phyloP scores from a whole-genome alignment of 2,888 invertebrate genomes.

The Carcina quercana region DNA sequence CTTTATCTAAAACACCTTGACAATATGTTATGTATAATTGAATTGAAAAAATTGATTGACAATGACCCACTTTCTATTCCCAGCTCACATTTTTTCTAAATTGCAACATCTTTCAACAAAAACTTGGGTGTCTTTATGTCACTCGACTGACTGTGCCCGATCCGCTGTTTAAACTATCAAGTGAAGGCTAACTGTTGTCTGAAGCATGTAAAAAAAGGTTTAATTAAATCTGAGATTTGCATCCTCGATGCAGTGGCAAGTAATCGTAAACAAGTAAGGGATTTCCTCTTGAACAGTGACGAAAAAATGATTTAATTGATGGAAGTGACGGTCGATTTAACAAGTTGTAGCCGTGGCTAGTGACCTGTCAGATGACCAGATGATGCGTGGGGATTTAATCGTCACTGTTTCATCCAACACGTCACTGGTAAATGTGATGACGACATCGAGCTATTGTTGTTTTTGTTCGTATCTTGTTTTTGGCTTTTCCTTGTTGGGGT shows the following conservation, averaged over 20 bases:
- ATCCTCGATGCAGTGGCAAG: slow-evolving; percentile 27
- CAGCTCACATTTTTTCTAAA: slow-evolving; percentile 30
- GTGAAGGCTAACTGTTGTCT: slow-evolving; percentile 10
- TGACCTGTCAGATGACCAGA: slow-evolving; percentile 62
- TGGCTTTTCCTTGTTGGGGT: too few relatives aligned
- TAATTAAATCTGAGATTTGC: slow-evolving; percentile 37
- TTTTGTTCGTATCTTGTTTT: too few relatives aligned
- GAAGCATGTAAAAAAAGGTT: slow-evolving; percentile 26
- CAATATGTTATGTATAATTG: slow-evolving; percentile 10
- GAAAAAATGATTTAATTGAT: slow-evolving; percentile 38
- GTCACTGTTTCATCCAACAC: too few relatives aligned
- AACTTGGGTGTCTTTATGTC: slow-evolving; percentile 12
- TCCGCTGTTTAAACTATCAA: slow-evolving; percentile 5
- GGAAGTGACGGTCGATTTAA: slow-evolving; percentile 34
- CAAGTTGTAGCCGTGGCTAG: slow-evolving; percentile 35
- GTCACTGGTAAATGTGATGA: too few relatives aligned
- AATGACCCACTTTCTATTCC: slow-evolving; percentile 53
- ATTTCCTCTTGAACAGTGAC: slow-evolving; percentile 35
- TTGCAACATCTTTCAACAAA: slow-evolving; percentile 24
- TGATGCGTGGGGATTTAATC: slow-evolving; percentile 17
- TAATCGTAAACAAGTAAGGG: slow-evolving; percentile 16
- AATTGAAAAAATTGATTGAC: slow-evolving; percentile 21
- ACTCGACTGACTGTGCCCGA: slow-evolving; percentile 9
- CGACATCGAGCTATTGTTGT: too few relatives aligned
- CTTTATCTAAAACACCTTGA: too few relatives aligned